A percentile compares a stretch with the other conserved stretches of the same genome.
Conservation (phyloP, 2,113 vertebrate genomes). For the Lycocorax pyrrhopterus region DNA sequence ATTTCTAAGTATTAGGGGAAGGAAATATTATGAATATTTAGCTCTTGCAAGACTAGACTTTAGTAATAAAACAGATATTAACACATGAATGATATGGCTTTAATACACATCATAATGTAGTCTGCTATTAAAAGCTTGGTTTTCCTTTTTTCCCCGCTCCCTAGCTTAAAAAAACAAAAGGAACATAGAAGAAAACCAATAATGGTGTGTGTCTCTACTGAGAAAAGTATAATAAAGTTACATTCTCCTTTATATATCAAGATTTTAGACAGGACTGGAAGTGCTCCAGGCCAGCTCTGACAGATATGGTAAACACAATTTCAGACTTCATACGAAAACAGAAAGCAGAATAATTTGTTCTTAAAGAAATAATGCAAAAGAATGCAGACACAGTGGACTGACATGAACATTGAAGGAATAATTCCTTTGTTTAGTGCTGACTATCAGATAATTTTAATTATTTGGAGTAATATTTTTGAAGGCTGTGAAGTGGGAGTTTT, state of each 20-base stretch:
- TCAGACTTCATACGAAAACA: neutral
- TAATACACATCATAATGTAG: neutral
- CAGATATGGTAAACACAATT: neutral
- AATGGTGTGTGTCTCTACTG: neutral
- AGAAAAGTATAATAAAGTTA: neutral
- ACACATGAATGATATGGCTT: neutral
- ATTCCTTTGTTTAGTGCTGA: neutral
- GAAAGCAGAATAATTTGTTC: neutral
- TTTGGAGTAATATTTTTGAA: neutral
- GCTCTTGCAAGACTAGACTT: neutral
- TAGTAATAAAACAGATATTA: neutral
- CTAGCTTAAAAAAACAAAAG: neutral
- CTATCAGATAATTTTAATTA: neutral
- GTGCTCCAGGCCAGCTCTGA: neutral
- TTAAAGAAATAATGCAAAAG: neutral
- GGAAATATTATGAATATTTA: neutral
- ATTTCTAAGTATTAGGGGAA: neutral
- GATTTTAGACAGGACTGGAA: neutral
- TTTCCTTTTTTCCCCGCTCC: accelerated
- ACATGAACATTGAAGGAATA: neutral
- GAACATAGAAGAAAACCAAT: neutral
- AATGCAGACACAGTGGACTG: neutral
- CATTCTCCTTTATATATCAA: neutral
- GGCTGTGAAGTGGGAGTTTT: neutral
- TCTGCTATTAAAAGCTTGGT: neutral